phyloP scores from a whole-genome alignment of 2,797 vertebrate genomes.

The Gobionotothen gibberifrons region DNA sequence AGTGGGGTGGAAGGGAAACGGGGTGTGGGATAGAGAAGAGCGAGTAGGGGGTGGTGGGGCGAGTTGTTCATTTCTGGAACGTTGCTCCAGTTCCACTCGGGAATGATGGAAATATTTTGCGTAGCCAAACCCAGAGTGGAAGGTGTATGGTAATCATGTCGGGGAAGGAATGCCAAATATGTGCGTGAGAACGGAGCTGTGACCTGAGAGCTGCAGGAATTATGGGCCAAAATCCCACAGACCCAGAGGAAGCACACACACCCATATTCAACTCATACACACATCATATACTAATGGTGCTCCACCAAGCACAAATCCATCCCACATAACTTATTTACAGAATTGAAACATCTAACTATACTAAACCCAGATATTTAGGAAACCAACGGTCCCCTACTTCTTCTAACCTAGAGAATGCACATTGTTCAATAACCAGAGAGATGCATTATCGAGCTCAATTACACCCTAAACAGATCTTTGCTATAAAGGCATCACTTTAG shows the following conservation, averaged over 20 bases:
- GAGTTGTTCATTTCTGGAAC: constrained; percentile 80
- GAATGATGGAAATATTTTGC: constrained; percentile 86
- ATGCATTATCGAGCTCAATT: constrained; percentile 18
- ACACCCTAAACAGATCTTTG: constrained; percentile 16
- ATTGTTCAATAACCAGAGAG: constrained; percentile 49
- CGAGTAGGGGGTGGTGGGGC: constrained; percentile 61
- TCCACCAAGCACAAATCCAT: constrained; percentile 77
- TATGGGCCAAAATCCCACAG: constrained; percentile 88
- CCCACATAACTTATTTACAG: constrained; percentile 73
- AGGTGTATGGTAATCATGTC: constrained; percentile 88
- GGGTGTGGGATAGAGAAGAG: constrained; percentile 67
- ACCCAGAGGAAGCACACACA: constrained; percentile 88
- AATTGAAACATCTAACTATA: constrained; percentile 72
- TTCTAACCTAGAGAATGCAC: constrained; percentile 34
- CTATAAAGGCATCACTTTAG: constrained; percentile 30
- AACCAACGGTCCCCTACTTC: constrained; percentile 52
- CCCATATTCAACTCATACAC: constrained; percentile 82
- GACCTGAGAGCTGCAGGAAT: constrained; percentile 88
- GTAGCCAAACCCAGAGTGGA: constrained; percentile 86
- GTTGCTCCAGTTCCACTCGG: constrained; percentile 77
- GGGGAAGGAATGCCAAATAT: constrained; percentile 88
- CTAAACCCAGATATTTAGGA: constrained; percentile 60
- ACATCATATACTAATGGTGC: constrained; percentile 80
- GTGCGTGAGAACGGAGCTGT: constrained; percentile 87
- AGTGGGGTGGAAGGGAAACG: constrained; percentile 57